These are phyloP conservation scores for Centropyge bicolor DNA, from an alignment of 2,797 vertebrate genomes.

Conservation along the genomic window DNA sequence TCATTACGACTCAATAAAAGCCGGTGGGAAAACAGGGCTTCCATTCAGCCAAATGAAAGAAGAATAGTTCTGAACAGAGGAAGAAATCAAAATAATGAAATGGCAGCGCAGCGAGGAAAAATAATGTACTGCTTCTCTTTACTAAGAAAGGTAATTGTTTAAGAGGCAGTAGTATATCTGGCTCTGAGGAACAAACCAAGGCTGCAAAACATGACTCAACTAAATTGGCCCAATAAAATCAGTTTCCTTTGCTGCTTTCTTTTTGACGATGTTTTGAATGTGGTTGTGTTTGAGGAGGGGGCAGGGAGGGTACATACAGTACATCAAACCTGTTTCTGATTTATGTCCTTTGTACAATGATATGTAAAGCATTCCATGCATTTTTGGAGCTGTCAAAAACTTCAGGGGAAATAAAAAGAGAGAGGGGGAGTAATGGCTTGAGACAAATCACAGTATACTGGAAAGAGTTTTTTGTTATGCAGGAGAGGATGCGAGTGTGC, in stretches of 20 bases:
- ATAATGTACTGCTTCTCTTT: slow-evolving; percentile 55
- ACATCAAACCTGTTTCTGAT: slow-evolving; percentile 55
- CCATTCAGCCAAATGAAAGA: slow-evolving; percentile 56
- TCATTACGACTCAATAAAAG: slow-evolving; percentile 72
- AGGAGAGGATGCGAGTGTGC: slow-evolving; percentile 67
- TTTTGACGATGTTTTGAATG: slow-evolving; percentile 34
- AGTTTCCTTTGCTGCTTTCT: slow-evolving; percentile 41
- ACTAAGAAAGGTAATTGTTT: slow-evolving; percentile 55
- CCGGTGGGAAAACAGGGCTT: slow-evolving; percentile 47
- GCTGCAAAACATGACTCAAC: slow-evolving; percentile 29
- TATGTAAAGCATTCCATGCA: slow-evolving; percentile 80
- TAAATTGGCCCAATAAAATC: slow-evolving; percentile 46
- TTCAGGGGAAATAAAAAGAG: slow-evolving; percentile 17
- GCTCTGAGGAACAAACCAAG: slow-evolving; percentile 57
- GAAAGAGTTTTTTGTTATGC: slow-evolving; percentile 77
- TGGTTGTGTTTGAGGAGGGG: slow-evolving; percentile 28
- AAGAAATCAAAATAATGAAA: slow-evolving; percentile 58
- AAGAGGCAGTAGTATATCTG: slow-evolving; percentile 63
- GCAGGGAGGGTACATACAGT: slow-evolving; percentile 32
- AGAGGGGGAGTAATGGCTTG: slow-evolving; percentile 62
- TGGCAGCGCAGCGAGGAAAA: slow-evolving; percentile 54
- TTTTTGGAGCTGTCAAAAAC: slow-evolving; percentile 69
- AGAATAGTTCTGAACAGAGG: slow-evolving; percentile 42
- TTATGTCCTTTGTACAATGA: slow-evolving; percentile 75
- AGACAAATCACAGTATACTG: slow-evolving; percentile 85